Base-by-base conservation (phyloP, 2,888 invertebrate species). In the Drosophila anomalata region DNA sequence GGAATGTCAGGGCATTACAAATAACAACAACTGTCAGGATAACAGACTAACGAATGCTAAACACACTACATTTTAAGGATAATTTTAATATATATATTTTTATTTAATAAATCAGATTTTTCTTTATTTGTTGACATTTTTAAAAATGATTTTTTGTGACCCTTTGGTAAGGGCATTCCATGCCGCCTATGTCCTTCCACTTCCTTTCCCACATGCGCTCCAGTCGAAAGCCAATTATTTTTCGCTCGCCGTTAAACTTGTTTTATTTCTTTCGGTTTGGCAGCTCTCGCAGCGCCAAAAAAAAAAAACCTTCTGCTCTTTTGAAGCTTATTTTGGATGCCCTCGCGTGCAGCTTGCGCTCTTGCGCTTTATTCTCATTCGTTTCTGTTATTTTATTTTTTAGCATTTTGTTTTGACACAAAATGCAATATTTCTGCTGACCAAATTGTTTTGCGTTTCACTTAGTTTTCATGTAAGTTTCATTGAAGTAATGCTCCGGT, bases 321-420 rank as follows among this genome's bases (percentile, higher is more conserved):
- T 12, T 5, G 12, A 9, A 42, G 29, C 9, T 39, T 31, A 29
- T 11, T n/a, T 14, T 14, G n/a, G 20, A 9, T 51, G 42, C 29
- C 14, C 4, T 24, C 36, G 26, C 42, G 54, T 29, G 22, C 12
- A 7, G 9, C 20, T 29, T 9, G 8, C 29, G 8, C 29, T 61
- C 26, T 46, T 47, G 62, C 60, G 36, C 41, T 33, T 24, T 62
- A 41, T 60, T 33, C 39, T 54, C 47, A 47, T 50, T 58, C 46
- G 56, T 62, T 69, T 58, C 46, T 33, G 42, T 62, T 74, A 70
- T 11, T 39, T 54, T 60, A 70, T 11, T 39, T 54, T 60, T 67
- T 74, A 80, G 80, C 48, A 74, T 75, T 77, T n/a, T 39, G 56
- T 65, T 67, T 77, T 87, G 80, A 53, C 77, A 73, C 74, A 83